These are phyloP conservation scores for Otolemur crassicaudatus DNA, from an alignment of 2,797 vertebrate genomes.

Conservation along the genomic window DNA sequence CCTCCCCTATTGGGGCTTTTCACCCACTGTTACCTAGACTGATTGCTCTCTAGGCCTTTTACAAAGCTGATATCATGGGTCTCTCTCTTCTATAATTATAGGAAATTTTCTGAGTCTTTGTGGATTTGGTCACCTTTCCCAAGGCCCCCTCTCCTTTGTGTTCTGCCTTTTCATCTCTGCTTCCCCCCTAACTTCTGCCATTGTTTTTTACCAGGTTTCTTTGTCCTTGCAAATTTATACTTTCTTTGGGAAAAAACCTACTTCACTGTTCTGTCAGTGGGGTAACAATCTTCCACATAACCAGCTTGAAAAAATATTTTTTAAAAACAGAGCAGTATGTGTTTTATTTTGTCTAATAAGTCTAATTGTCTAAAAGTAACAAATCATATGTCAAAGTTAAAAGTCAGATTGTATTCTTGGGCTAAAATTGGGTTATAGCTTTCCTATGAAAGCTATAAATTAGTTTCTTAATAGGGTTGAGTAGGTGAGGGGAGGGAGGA, in stretches of 20 bases:
- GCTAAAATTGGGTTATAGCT: too few relatives aligned
- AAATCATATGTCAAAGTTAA: neutral
- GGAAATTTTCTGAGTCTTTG: too few relatives aligned
- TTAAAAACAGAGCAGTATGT: neutral
- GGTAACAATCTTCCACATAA: neutral
- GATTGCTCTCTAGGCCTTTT: too few relatives aligned
- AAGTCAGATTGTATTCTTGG: neutral
- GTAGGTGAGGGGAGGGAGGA: too few relatives aligned
- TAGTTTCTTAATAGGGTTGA: too few relatives aligned
- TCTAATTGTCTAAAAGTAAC: slow-evolving; percentile 25
- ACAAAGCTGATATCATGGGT: too few relatives aligned
- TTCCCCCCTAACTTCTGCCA: neutral
- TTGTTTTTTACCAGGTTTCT: neutral
- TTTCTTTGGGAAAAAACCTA: neutral
- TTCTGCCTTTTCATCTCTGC: neutral
- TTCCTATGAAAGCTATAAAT: too few relatives aligned
- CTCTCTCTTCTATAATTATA: too few relatives aligned
- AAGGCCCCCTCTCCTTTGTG: neutral
- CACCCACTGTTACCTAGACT: too few relatives aligned
- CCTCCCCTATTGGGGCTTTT: too few relatives aligned
- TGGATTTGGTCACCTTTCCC: too few relatives aligned
- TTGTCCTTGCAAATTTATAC: neutral
- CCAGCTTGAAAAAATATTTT: neutral
- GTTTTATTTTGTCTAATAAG: slow-evolving; percentile 20
- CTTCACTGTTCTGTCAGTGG: neutral